These are phyloP conservation scores for Zaprionus taronus DNA, from an alignment of 1,140 invertebrate genomes.

Conservation along the genomic window DNA sequence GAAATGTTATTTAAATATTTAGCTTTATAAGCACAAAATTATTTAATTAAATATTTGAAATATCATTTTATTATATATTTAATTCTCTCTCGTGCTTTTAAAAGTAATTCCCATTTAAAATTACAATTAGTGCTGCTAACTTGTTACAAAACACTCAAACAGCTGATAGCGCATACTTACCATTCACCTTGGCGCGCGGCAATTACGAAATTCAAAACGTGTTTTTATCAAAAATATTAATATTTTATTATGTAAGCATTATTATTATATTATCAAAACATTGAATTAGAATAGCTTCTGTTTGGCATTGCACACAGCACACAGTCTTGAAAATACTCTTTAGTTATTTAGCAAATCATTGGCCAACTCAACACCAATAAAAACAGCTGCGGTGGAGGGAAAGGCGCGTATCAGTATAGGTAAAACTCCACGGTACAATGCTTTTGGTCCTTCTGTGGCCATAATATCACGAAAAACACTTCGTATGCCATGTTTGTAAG, in stretches of 20 bases:
- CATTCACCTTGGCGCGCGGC: neutral
- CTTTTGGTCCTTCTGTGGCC: conserved; percentile 91
- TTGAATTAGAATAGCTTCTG: conserved; percentile 31
- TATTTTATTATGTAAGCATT: conserved; percentile 29
- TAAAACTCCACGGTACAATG: conserved; percentile 92
- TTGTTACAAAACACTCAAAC: neutral
- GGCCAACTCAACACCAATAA: conserved; percentile 87
- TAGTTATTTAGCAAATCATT: conserved; percentile 68
- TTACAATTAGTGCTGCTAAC: conserved; percentile 12
- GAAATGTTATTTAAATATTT: neutral
- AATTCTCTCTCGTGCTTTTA: neutral
- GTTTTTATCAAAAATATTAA: conserved; percentile 15
- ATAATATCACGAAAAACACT: conserved; percentile 93
- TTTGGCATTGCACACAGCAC: conserved; percentile 19
- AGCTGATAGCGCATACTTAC: neutral
- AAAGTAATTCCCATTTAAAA: conserved; percentile 8
- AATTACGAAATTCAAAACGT: neutral
- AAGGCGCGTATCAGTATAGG: conserved; percentile 96
- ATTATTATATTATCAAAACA: conserved; percentile 3
- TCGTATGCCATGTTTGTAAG: conserved; percentile 93
- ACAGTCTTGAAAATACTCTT: conserved; percentile 2
- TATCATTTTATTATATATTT: neutral
- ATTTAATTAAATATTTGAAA: neutral
- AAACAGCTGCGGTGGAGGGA: conserved; percentile 97
- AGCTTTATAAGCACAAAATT: neutral